These are phyloP conservation scores for Marmota flaviventris DNA, from an alignment of 2,113 vertebrate genomes.

Conservation along the genomic window DNA sequence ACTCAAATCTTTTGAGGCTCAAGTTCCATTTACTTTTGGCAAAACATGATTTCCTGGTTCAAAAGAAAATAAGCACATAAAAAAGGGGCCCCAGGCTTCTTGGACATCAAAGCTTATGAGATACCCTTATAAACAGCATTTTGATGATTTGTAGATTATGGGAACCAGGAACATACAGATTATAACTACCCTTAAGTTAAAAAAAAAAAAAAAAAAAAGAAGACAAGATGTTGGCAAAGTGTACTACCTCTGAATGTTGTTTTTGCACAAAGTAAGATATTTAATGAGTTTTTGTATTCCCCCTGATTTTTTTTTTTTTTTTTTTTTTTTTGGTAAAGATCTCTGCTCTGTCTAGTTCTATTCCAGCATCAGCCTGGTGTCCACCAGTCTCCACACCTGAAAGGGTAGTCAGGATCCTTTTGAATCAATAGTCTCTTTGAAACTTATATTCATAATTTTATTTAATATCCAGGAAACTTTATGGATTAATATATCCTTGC, in stretches of 20 bases:
- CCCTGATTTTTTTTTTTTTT: neutral
- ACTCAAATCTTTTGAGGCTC: conserved; percentile 78
- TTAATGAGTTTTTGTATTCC: conserved; percentile 33
- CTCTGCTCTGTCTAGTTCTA: conserved; percentile 41
- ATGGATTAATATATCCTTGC: neutral
- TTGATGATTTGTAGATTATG: conserved; percentile 80
- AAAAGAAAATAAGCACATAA: conserved; percentile 85
- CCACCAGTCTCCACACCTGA: conserved; percentile 20
- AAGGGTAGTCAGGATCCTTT: neutral
- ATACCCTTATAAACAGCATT: conserved; percentile 75
- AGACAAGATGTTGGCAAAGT: conserved; percentile 5
- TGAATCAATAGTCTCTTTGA: conserved; percentile 18
- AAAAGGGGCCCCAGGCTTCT: conserved; percentile 62
- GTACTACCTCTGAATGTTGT: neutral
- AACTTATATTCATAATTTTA: conserved; percentile 53
- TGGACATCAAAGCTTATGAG: conserved; percentile 82
- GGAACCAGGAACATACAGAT: conserved; percentile 76
- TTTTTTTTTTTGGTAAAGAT: conserved; percentile 11
- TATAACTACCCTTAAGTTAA: conserved; percentile 65
- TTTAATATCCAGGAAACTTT: conserved; percentile 41
- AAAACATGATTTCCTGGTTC: conserved; percentile 83
- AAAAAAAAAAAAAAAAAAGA: neutral
- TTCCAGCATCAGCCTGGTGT: neutral
- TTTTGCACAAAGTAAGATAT: conserved; percentile 62
- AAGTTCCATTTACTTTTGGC: conserved; percentile 80